Evolutionary conservation across 1,140 invertebrate species (phyloP).

Genomic region (Tribolium castaneum): DNA sequence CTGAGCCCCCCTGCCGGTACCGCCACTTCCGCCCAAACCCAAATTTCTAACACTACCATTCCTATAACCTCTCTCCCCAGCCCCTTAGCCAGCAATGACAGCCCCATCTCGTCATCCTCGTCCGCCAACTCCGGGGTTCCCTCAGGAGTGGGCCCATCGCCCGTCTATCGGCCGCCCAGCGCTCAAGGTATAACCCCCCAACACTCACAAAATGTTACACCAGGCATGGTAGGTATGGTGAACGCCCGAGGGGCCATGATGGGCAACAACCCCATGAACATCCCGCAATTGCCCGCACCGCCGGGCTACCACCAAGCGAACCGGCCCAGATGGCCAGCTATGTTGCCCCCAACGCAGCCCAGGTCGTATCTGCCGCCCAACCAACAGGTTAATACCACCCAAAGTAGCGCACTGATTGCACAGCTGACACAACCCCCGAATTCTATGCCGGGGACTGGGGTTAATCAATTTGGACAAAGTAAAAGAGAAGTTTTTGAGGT

Average conservation of each 20-base stretch:
- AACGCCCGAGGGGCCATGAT: slow-evolving; percentile 50
- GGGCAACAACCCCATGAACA: slow-evolving; percentile 60
- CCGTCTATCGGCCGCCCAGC: slow-evolving; percentile 54
- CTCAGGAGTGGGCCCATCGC: slow-evolving; percentile 54
- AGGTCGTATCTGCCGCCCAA: slow-evolving; percentile 60
- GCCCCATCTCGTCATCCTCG: slow-evolving; percentile 62
- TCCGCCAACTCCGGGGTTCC: slow-evolving; percentile 50
- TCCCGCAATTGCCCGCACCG: slow-evolving; percentile 66
- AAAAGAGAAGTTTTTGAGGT: slow-evolving; percentile 54
- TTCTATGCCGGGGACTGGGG: slow-evolving; percentile 65
- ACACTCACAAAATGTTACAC: slow-evolving; percentile 32
- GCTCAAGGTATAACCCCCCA: slow-evolving; percentile 31
- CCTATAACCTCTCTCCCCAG: slow-evolving; percentile 66
- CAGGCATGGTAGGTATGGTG: slow-evolving; percentile 40
- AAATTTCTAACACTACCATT: slow-evolving; percentile 55
- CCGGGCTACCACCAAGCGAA: slow-evolving; percentile 65
- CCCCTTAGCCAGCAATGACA: slow-evolving; percentile 70
- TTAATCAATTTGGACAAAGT: slow-evolving; percentile 67
- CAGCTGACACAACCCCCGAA: slow-evolving; percentile 76
- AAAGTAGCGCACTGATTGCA: slow-evolving; percentile 73
- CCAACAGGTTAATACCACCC: slow-evolving; percentile 60
- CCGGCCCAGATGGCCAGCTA: slow-evolving; percentile 53
- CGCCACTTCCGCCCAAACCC: slow-evolving; percentile 62
- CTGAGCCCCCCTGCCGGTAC: slow-evolving; percentile 75
- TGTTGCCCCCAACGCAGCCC: slow-evolving; percentile 61